Percentiles rank a stretch among this genome's conserved stretches.
Conservation (phyloP, 2,113 vertebrate species). For the Psilopsiagon aurifrons region DNA sequence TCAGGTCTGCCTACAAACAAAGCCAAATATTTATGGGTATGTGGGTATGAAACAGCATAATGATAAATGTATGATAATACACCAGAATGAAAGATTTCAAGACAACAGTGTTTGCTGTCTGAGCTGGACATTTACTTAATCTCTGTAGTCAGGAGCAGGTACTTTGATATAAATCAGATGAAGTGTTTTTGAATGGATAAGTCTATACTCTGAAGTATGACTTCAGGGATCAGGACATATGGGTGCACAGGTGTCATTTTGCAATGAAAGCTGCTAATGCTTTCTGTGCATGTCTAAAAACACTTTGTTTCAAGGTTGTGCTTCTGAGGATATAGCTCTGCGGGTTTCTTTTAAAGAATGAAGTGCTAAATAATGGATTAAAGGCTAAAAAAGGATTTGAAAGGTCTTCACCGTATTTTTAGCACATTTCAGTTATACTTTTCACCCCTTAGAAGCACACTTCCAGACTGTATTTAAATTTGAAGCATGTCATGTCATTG, state of each 20-base stretch:
- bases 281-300: constrained; percentile 56
- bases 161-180: constrained; percentile 60
- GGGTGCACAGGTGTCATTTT: constrained; percentile 36
- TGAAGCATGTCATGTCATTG: constrained; percentile 12
- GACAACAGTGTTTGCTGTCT: constrained; percentile 79
- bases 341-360: constrained; percentile 49
- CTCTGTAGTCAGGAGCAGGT: constrained; percentile 66
- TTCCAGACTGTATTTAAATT: constrained; percentile 47
- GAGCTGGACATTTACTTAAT: constrained; percentile 73
- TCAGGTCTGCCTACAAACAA: constrained; percentile 61
- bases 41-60: constrained; percentile 59
- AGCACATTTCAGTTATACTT: constrained; percentile 16
- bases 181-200: constrained; percentile 63
- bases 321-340: constrained; percentile 38
- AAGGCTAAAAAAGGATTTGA: constrained; percentile 59
- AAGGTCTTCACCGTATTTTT: constrained; percentile 23
- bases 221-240: constrained; percentile 40
- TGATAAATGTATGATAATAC: constrained; percentile 74
- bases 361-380: constrained; percentile 55
- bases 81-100: constrained; percentile 71
- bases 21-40: constrained; percentile 80
- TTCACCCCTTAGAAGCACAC: constrained; percentile 10
- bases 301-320: constrained; percentile 53
- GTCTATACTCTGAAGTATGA: constrained; percentile 36
- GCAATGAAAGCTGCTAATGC: constrained; percentile 32